Evolutionary conservation across 2,797 vertebrate species (phyloP), one percentile per base, ranked within the genome.

Genomic region (Rhinatrema bivittatum): DNA sequence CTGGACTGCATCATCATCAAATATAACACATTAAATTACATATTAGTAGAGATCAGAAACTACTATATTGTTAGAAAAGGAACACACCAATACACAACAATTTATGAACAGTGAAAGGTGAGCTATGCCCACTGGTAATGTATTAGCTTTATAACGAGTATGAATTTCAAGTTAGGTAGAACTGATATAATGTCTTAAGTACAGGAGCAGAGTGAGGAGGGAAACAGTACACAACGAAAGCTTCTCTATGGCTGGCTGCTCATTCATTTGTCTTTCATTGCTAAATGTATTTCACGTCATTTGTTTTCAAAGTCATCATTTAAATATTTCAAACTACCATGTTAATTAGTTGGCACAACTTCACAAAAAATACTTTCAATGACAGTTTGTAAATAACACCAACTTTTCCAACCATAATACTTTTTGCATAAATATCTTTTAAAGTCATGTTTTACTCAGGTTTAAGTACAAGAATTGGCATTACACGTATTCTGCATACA

Each of bases 11-110:
- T 61, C 53, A 68, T 59, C 56, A 72, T 14, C 71, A 60, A 59
- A 52, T 53, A 69, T 64, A 71, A 81, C 67, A 76, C 62, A 64
- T 68, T 62, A 70, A 77, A 75, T 68, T 75, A 79, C 70, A 71
- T 77, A 74, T 59, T 62, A 41, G 56, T 21, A 29, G 73, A 68
- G 50, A 49, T 60, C 52, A 71, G 56, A 72, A 61, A 66, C 65
- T 73, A 78, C n/a, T n/a, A n/a, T n/a, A n/a, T n/a, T n/a, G n/a
- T 65, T 62, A 48, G 8, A 50, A 75, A 62, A 64, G 55, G 62
- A n/a, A n/a, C n/a, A 61, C 44, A 40, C 36, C 56, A 21, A 54
- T 19, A 33, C 63, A 57, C 53, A 67, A 57, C 53, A 67, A 72
- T 55, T 70, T 39, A 70, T 62, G 65, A 78, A 79, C 60, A 75